A percentile compares a stretch with the other conserved stretches of the same genome.
phyloP scores from a whole-genome alignment of 2,113 vertebrate genomes.

The Halcyon malimbica region DNA sequence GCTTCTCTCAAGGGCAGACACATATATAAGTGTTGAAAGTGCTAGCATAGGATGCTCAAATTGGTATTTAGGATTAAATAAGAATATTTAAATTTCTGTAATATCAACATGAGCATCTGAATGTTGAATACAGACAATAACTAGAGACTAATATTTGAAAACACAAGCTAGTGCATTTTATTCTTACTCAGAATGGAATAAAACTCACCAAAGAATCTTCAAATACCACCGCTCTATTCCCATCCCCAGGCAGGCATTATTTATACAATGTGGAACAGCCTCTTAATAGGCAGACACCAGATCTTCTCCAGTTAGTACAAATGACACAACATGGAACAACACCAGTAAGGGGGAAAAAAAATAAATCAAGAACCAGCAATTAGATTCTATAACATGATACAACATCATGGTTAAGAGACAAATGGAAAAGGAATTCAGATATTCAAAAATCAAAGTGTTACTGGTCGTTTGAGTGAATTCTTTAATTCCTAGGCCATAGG shows the following conservation, averaged over 20 bases:
- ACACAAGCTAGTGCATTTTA: accelerated
- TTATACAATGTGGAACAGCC: background rate
- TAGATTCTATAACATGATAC: accelerated
- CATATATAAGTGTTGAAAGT: background rate
- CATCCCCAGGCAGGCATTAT: background rate
- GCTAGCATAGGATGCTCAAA: background rate
- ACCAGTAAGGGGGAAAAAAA: background rate
- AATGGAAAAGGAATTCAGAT: background rate
- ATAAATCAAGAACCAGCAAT: accelerated
- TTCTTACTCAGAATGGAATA: background rate
- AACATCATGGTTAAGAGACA: background rate
- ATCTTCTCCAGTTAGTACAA: background rate
- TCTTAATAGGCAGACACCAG: background rate
- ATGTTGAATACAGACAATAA: background rate
- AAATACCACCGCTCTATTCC: background rate
- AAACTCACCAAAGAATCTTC: background rate
- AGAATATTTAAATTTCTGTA: background rate
- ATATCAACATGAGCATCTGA: background rate
- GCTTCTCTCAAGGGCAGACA: background rate
- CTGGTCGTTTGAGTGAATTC: background rate
- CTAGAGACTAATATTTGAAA: background rate
- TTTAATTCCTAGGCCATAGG: background rate
- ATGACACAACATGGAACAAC: background rate
- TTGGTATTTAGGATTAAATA: background rate
- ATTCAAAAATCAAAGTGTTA: background rate